Base-by-base conservation (phyloP, 2,888 invertebrate species). In the Byasa hedistus region DNA sequence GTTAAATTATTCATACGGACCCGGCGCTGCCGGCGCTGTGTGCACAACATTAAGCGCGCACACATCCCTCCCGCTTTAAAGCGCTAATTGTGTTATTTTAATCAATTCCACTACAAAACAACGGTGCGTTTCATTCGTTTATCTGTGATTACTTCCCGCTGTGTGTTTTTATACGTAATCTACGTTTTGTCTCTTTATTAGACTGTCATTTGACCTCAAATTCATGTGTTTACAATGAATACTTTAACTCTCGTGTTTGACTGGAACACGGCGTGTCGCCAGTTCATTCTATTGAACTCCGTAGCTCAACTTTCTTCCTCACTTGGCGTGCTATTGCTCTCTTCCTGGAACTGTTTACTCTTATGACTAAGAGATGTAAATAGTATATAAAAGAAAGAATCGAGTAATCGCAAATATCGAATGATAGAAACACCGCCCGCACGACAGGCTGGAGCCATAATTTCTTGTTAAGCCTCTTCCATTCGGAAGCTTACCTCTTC, bases 1-100 rank as follows among this genome's bases (percentile, higher is more conserved):
- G 72, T 72, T 78, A 78, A 82, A 82, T 80, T 82, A 82, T 82
- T 82, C 81, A 81, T 78, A 80, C 73, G 77, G 76, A 78, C 79
- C 73, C 73, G 71, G 32, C n/a, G 32, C 51, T 71, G 68, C 71
- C 71, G 69, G 70, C 70, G 69, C 54, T 65, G 62, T 51, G 64
- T 59, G 48, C 57, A 58, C 57, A 59, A 52, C 51, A 59, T 58
- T 62, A 27, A 57, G 52, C 48, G 36, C n/a, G 8, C 65, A 48
- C 32, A 32, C 36, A 24, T 51, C 48, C 24, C 59, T 8, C 8
- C 32, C 52, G 54, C 51, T 64, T 54, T 64, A 64, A n/a, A 56
- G 22, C 44, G 44, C 44, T 58, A 58, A 66, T 62, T 23, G 39
- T 66, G 58, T 58, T 58, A 24, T 62, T 54, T 54, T 58, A 66